Conservation (phyloP, 2,797 vertebrate genomes). For the Masticophis lateralis region DNA sequence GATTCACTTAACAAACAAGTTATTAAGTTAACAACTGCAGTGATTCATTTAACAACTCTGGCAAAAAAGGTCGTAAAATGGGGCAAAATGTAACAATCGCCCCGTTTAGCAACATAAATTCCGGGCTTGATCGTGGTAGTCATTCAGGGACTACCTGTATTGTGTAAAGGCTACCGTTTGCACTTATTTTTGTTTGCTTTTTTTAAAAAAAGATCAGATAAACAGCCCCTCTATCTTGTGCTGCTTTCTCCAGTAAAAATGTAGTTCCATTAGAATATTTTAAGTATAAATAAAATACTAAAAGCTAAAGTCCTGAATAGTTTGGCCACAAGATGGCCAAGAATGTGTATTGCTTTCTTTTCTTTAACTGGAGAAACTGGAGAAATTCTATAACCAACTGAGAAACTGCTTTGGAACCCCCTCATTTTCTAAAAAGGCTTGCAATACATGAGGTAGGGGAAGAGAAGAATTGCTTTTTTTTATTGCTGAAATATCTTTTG, state of each 20-base stretch:
- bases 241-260: background rate
- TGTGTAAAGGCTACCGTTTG: background rate
- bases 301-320: background rate
- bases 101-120: background rate
- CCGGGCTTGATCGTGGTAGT: background rate
- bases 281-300: background rate
- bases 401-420: background rate
- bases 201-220: background rate
- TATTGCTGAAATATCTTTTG: background rate
- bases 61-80: background rate
- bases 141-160: background rate
- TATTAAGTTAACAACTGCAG: background rate
- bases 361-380: background rate
- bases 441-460: background rate
- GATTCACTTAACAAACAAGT: background rate
- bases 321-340: background rate
- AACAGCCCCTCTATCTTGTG: background rate
- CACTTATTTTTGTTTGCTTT: background rate
- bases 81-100: background rate
- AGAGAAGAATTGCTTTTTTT: background rate
- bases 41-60: background rate
- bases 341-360: background rate
- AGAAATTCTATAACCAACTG: background rate
- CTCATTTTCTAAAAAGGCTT: background rate
- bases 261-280: background rate